Percentiles rank a stretch among this genome's conserved stretches.
Evolutionary conservation across 2,113 vertebrate genomes (phyloP).

Genomic region (Emberiza fucata): DNA sequence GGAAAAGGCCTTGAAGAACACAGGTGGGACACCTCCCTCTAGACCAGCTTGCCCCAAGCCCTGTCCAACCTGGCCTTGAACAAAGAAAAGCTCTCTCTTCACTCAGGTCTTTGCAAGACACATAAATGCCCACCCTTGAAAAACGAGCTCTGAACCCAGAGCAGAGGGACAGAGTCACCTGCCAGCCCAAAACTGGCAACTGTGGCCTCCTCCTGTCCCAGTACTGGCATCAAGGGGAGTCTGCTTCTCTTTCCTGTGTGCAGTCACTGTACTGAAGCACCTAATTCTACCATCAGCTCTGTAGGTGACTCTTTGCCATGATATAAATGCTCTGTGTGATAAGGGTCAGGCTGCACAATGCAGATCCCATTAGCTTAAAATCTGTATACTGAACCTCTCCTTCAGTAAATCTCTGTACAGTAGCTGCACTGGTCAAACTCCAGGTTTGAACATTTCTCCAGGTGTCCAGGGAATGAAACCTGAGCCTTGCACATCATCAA

Average conservation of each 20-base stretch:
- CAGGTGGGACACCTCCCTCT: not conserved
- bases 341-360: not conserved
- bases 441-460: not conserved
- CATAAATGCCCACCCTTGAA: not conserved
- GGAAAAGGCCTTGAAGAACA: not conserved
- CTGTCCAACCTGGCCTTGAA: too few relatives aligned
- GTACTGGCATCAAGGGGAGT: fast-evolving
- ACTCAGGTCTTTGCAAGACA: not conserved
- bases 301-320: fast-evolving
- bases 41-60: not conserved
- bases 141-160: not conserved
- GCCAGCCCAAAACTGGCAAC: fast-evolving
- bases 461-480: not conserved
- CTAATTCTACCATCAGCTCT: not conserved
- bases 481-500: not conserved
- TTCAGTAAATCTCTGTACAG: not conserved
- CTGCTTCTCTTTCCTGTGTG: fast-evolving
- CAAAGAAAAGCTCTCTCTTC: not conserved
- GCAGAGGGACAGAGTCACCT: not conserved
- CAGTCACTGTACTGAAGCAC: fast-evolving
- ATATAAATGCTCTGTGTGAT: not conserved
- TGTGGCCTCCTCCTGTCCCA: not conserved
- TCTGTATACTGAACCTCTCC: fast-evolving
- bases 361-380: fast-evolving
- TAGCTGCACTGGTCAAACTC: not conserved